phyloP scores from a whole-genome alignment of 2,797 vertebrate genomes.

The Enteromius afrohamiltoni region DNA sequence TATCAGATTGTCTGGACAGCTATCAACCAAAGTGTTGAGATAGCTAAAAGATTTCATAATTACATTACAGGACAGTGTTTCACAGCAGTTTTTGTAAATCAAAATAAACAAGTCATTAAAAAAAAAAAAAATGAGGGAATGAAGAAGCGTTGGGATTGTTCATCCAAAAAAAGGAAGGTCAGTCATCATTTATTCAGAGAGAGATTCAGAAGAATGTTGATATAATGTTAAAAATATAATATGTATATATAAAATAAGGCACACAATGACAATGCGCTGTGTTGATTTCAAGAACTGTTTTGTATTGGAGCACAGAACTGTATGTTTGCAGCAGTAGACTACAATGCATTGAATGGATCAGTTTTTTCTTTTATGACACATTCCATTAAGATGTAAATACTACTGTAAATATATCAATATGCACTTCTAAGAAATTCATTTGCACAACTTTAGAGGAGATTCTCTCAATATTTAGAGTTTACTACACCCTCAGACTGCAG shows the following conservation, averaged over 20 bases:
- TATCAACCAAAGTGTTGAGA: neutral
- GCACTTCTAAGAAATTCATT: too few relatives aligned
- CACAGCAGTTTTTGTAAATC: neutral
- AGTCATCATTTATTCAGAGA: neutral
- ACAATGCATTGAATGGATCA: too few relatives aligned
- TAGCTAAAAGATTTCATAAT: neutral
- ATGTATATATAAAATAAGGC: neutral
- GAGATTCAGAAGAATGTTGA: neutral
- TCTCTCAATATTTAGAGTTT: too few relatives aligned
- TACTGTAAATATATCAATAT: too few relatives aligned
- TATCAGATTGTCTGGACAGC: neutral
- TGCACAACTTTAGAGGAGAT: too few relatives aligned
- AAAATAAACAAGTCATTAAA: neutral
- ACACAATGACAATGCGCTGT: neutral
- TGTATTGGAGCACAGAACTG: too few relatives aligned
- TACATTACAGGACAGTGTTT: neutral
- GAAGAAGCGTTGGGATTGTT: neutral
- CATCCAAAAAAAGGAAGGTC: neutral
- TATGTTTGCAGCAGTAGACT: too few relatives aligned
- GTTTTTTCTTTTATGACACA: too few relatives aligned
- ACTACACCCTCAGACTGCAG: too few relatives aligned
- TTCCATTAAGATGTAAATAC: too few relatives aligned
- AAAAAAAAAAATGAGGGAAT: neutral
- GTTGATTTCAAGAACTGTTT: neutral
- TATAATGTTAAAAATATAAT: neutral